Conservation (phyloP, 2,797 vertebrate genomes). For the Pampus argenteus region DNA sequence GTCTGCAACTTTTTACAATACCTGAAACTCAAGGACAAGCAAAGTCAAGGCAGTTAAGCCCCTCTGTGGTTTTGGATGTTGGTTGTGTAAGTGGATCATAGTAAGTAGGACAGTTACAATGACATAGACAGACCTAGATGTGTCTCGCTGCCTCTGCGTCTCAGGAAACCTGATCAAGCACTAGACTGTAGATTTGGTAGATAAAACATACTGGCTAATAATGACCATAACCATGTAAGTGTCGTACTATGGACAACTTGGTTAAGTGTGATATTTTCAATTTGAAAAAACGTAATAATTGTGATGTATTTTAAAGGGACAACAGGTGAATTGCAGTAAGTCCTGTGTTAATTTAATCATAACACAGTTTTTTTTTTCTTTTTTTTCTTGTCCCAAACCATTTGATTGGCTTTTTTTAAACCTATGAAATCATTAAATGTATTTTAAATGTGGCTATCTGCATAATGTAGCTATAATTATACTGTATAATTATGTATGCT, state of each 20-base stretch:
- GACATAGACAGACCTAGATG: conserved; percentile 70
- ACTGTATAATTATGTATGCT: neutral
- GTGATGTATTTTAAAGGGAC: neutral
- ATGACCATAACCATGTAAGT: conserved; percentile 4
- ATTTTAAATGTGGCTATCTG: neutral
- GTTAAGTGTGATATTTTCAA: neutral
- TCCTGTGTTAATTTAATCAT: neutral
- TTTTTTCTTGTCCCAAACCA: neutral
- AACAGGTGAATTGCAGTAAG: neutral
- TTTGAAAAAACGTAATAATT: neutral
- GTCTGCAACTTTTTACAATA: conserved; percentile 44
- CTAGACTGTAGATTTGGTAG: conserved; percentile 33
- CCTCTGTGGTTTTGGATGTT: conserved; percentile 68
- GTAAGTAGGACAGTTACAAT: conserved; percentile 70
- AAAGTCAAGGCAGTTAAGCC: conserved; percentile 37
- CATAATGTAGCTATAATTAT: neutral
- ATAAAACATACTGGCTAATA: conserved; percentile 23
- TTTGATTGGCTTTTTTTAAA: neutral
- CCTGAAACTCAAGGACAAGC: conserved; percentile 62
- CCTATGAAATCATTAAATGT: neutral
- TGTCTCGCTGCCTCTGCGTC: conserved; percentile 55
- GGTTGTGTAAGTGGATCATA: conserved; percentile 61
- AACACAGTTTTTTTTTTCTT: neutral
- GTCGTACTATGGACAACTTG: neutral
- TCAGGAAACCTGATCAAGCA: conserved; percentile 62